A percentile compares a stretch with the other conserved stretches of the same genome.
Evolutionary conservation across 2,113 vertebrate species (phyloP).

Genomic region (Ceyx cyanopectus): DNA sequence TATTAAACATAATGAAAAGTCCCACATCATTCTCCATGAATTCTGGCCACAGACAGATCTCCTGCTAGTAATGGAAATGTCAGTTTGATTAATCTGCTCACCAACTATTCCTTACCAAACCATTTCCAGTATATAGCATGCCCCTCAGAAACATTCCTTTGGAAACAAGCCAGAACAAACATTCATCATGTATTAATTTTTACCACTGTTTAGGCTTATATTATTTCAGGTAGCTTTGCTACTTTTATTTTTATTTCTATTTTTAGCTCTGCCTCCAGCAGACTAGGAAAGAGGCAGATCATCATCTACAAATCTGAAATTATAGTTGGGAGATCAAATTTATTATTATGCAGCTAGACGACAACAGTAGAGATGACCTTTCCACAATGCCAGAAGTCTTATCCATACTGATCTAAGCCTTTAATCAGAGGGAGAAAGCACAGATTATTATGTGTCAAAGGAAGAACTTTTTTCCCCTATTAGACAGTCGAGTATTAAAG

Average conservation of each 20-base stretch:
- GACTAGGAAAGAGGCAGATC: constrained; percentile 31
- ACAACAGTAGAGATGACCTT: constrained; percentile 51
- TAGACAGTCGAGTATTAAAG: background rate
- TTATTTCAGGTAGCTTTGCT: constrained; percentile 29
- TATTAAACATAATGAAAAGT: constrained; percentile 58
- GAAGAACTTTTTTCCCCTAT: background rate
- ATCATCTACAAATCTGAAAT: constrained; percentile 63
- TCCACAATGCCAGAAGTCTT: constrained; percentile 29
- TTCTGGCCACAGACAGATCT: constrained; percentile 35
- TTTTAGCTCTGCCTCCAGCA: constrained; percentile 45
- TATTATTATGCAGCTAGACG: constrained; percentile 16
- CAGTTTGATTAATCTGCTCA: constrained; percentile 72
- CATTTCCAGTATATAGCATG: constrained; percentile 11
- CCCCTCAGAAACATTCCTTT: constrained; percentile 8
- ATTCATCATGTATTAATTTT: constrained; percentile 26
- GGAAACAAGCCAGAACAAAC: constrained; percentile 3
- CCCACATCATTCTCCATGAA: constrained; percentile 44
- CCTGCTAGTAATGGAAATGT: constrained; percentile 72
- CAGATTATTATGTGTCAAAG: background rate
- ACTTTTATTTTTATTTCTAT: background rate
- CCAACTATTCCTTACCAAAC: constrained; percentile 12
- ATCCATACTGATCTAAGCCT: background rate
- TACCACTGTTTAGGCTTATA: constrained; percentile 12
- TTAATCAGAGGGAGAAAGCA: background rate
- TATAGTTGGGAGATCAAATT: background rate